Evolutionary conservation across 2,888 invertebrate genomes (phyloP).

Genomic region (Melieria omissa): DNA sequence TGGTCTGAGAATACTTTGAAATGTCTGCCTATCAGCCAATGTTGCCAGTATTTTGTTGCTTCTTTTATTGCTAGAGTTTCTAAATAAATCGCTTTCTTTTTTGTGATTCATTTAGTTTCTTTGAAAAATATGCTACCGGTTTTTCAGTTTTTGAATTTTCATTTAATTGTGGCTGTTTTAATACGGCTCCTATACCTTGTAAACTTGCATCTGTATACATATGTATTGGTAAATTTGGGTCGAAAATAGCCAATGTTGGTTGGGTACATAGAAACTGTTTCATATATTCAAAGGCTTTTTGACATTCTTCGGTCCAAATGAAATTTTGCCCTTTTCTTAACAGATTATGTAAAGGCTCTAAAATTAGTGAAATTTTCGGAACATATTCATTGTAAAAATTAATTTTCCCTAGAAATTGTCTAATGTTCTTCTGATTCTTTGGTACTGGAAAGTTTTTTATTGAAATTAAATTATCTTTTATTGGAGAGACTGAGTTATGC

Average conservation of each 20-base stretch:
- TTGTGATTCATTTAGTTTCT: slow-evolving; percentile 41
- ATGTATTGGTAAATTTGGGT: slow-evolving; percentile 31
- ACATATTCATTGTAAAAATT: slow-evolving; percentile 39
- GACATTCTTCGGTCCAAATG: slow-evolving; percentile 39
- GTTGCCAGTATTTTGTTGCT: slow-evolving; percentile 43
- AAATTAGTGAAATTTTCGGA: slow-evolving; percentile 30
- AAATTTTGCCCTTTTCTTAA: slow-evolving; percentile 40
- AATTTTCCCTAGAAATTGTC: slow-evolving; percentile 38
- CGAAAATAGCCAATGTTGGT: slow-evolving; percentile 35
- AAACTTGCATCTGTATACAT: slow-evolving; percentile 36
- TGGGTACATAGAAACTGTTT: slow-evolving; percentile 40
- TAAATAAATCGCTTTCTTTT: slow-evolving; percentile 43
- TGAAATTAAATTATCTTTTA: too few species aligned
- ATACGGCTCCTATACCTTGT: too few species aligned
- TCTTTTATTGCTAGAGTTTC: slow-evolving; percentile 45
- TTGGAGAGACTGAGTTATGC: too few species aligned
- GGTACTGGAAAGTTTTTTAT: too few species aligned
- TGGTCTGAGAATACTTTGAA: slow-evolving; percentile 43
- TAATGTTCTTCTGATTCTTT: slow-evolving; percentile 38
- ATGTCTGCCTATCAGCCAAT: slow-evolving; percentile 39
- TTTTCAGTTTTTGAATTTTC: slow-evolving; percentile 26
- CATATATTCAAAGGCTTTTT: slow-evolving; percentile 41
- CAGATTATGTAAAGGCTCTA: slow-evolving; percentile 44
- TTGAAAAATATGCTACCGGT: slow-evolving; percentile 37
- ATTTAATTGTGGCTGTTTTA: slow-evolving; percentile 36